Conservation (phyloP, 2,888 invertebrate species). For the Melanargia galathea region DNA sequence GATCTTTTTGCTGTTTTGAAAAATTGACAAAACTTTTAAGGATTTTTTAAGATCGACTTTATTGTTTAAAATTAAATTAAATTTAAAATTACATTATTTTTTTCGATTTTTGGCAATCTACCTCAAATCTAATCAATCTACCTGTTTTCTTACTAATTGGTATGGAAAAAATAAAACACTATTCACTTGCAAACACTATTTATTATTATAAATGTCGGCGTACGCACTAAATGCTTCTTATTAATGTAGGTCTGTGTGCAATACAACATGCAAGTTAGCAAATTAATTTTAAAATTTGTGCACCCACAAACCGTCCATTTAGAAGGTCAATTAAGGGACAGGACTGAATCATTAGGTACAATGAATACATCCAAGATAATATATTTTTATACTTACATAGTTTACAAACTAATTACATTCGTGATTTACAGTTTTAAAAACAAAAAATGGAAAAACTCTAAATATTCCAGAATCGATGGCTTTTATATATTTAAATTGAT, state of each 20-base stretch:
- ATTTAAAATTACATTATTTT: too few relatives aligned
- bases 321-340: conserved; percentile 4
- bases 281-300: conserved; percentile 11
- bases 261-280: not conserved
- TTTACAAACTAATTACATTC: not conserved
- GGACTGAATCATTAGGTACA: not conserved
- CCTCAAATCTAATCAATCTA: not conserved
- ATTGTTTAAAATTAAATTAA: too few relatives aligned
- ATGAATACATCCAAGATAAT: not conserved
- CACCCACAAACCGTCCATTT: conserved; percentile 3
- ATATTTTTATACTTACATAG: conserved; percentile 1
- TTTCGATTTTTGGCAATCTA: too few relatives aligned
- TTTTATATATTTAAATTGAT: too few relatives aligned
- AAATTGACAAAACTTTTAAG: too few relatives aligned
- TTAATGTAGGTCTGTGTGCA: conserved; percentile 23
- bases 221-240: conserved; percentile 44
- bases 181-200: conserved; percentile 45
- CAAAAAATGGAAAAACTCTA: too few relatives aligned
- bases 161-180: conserved; percentile 42
- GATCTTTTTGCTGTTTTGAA: too few relatives aligned
- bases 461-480: too few relatives aligned
- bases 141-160: not conserved
- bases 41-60: too few relatives aligned
- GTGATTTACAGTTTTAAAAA: too few relatives aligned
- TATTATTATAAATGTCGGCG: conserved; percentile 42